Evolutionary conservation across 2,797 vertebrate genomes (phyloP).

Genomic region (Sus cebifrons): DNA sequence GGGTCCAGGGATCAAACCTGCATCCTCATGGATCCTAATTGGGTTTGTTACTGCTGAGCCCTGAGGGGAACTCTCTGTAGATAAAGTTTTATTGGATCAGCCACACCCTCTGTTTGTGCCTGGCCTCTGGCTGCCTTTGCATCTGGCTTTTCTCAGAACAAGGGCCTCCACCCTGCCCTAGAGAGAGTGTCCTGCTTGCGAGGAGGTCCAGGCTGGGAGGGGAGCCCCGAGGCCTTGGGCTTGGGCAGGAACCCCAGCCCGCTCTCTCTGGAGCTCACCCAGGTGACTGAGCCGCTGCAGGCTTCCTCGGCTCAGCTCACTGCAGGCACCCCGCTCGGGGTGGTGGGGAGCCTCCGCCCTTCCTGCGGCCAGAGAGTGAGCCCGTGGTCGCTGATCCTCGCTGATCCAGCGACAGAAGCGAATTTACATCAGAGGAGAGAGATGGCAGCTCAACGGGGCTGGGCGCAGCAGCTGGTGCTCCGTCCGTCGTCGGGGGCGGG

Average conservation of each 20-base stretch:
- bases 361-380: not conserved
- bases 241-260: not conserved
- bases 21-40: too few relatives aligned
- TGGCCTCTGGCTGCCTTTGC: not conserved
- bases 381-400: not conserved
- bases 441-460: accelerated
- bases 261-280: too few relatives aligned
- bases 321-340: accelerated
- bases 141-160: not conserved
- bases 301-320: not conserved
- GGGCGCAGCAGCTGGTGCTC: accelerated
- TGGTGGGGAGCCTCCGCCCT: not conserved
- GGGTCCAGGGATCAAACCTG: too few relatives aligned
- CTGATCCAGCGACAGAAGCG: too few relatives aligned
- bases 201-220: accelerated
- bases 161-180: not conserved
- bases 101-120: too few relatives aligned
- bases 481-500: accelerated
- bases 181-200: not conserved
- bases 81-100: not conserved
- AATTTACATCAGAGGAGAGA: not conserved
- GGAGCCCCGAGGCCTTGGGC: accelerated
- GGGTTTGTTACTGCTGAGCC: too few relatives aligned
- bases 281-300: not conserved
- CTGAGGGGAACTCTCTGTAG: not conserved